These are phyloP conservation scores for Hedychridium roseum DNA, from an alignment of 2,888 invertebrate species.

Conservation along the genomic window DNA sequence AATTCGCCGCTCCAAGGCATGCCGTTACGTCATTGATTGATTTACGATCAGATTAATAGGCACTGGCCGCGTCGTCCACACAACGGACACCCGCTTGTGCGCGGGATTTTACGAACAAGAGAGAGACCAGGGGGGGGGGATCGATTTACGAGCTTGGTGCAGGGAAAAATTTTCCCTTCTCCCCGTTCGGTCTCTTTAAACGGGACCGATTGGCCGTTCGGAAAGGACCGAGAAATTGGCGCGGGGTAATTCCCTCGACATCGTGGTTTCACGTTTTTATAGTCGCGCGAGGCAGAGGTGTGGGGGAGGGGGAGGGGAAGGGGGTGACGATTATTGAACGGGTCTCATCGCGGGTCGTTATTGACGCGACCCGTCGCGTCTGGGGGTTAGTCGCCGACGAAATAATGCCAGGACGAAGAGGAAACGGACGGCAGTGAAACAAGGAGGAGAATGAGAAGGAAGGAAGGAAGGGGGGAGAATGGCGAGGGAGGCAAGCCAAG, in stretches of 20 bases:
- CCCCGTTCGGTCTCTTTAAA: too few relatives aligned
- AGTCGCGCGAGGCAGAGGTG: background rate
- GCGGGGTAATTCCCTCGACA: too few relatives aligned
- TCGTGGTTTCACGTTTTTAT: too few relatives aligned
- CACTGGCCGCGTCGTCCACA: slow-evolving; percentile 2
- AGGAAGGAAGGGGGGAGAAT: background rate
- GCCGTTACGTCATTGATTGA: slow-evolving; percentile 8
- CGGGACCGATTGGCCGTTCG: too few relatives aligned
- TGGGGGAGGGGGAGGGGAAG: background rate
- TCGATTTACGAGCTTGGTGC: too few relatives aligned
- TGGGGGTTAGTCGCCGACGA: slow-evolving; percentile 20
- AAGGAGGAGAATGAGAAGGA: slow-evolving; percentile 1
- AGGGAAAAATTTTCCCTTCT: too few relatives aligned
- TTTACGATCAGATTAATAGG: slow-evolving; percentile 18
- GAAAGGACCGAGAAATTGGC: too few relatives aligned
- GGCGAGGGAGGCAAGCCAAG: slow-evolving; percentile 1
- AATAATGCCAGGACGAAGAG: slow-evolving; percentile 18
- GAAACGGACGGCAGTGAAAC: background rate
- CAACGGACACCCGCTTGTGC: slow-evolving; percentile 1
- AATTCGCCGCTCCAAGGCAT: too few relatives aligned
- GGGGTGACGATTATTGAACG: background rate
- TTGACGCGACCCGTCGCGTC: slow-evolving; percentile 5
- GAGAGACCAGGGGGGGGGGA: too few relatives aligned
- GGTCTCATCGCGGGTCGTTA: background rate
- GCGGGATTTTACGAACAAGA: slow-evolving; percentile 2